Evolutionary conservation across 2,113 vertebrate species (phyloP).

Genomic region (Leucosticte australis): DNA sequence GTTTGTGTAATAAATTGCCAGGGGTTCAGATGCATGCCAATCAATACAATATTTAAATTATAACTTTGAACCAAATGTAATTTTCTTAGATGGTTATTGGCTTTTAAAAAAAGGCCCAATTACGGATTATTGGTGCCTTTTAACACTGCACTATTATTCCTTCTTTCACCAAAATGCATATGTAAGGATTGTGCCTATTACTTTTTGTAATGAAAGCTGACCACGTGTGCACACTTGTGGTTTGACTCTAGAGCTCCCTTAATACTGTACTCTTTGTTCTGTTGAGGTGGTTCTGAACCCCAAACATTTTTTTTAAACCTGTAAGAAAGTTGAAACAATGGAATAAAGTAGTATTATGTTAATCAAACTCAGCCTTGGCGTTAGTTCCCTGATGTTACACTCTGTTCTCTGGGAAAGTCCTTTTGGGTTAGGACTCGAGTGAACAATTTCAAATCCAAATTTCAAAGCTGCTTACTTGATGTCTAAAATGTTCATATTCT

Average conservation of each 20-base stretch:
- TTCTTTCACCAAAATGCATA: constrained; percentile 66
- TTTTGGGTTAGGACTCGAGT: neutral
- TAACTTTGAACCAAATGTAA: constrained; percentile 56
- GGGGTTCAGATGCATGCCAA: constrained; percentile 63
- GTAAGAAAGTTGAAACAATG: constrained; percentile 71
- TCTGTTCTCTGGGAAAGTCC: neutral
- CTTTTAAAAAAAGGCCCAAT: constrained; percentile 50
- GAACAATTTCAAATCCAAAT: neutral
- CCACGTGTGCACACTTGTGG: constrained; percentile 49
- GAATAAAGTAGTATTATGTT: constrained; percentile 73
- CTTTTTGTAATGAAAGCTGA: constrained; percentile 62
- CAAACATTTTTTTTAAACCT: constrained; percentile 68
- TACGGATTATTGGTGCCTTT: constrained; percentile 66
- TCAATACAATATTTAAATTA: constrained; percentile 34
- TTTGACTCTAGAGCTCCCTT: constrained; percentile 54
- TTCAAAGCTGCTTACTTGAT: neutral
- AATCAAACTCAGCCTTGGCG: constrained; percentile 62
- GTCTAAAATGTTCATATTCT: accelerated
- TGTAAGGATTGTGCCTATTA: constrained; percentile 68
- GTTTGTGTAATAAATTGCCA: constrained; percentile 50
- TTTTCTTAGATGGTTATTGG: constrained; percentile 61
- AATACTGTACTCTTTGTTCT: constrained; percentile 41
- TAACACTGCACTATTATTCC: constrained; percentile 52
- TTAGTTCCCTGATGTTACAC: constrained; percentile 43
- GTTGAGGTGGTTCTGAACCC: constrained; percentile 71